phyloP scores from a whole-genome alignment of 2,797 vertebrate genomes.

The Bradypodion ventrale region DNA sequence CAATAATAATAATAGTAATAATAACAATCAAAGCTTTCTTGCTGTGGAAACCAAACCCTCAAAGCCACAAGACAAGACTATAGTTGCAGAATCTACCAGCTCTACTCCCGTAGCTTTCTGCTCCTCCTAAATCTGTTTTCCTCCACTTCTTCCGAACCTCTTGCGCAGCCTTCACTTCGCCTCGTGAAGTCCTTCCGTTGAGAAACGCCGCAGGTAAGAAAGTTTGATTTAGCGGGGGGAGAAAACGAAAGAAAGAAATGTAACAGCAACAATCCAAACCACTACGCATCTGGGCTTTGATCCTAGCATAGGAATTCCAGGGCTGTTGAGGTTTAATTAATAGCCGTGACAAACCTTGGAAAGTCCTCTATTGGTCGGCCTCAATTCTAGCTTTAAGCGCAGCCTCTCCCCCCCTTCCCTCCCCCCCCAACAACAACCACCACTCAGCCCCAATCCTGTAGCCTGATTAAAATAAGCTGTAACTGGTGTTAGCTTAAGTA shows the following conservation, averaged over 20 bases:
- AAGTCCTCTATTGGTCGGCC: constrained; percentile 73
- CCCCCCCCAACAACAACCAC: neutral
- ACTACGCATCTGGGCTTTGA: constrained; percentile 79
- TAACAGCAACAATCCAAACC: constrained; percentile 3
- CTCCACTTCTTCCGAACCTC: constrained; percentile 20
- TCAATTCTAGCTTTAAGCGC: constrained; percentile 57
- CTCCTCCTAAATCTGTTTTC: constrained; percentile 49
- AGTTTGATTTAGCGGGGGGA: constrained; percentile 23
- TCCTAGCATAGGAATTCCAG: constrained; percentile 32
- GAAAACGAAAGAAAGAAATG: too few species aligned
- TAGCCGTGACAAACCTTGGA: constrained; percentile 69
- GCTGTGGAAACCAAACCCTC: neutral
- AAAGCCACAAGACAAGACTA: constrained; percentile 20
- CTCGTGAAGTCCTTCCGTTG: constrained; percentile 39
- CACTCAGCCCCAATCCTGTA: neutral
- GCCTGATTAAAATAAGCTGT: neutral
- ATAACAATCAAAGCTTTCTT: constrained; percentile 39
- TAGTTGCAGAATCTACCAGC: constrained; percentile 50
- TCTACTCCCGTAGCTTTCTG: constrained; percentile 41
- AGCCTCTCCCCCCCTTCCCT: neutral
- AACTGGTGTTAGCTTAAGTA: neutral
- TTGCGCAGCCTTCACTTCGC: constrained; percentile 30
- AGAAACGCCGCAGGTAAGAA: constrained; percentile 77
- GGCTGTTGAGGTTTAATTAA: constrained; percentile 50
- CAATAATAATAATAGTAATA: neutral